Base-by-base conservation (phyloP, 1,140 invertebrate genomes). In the Drosophila insularis region DNA sequence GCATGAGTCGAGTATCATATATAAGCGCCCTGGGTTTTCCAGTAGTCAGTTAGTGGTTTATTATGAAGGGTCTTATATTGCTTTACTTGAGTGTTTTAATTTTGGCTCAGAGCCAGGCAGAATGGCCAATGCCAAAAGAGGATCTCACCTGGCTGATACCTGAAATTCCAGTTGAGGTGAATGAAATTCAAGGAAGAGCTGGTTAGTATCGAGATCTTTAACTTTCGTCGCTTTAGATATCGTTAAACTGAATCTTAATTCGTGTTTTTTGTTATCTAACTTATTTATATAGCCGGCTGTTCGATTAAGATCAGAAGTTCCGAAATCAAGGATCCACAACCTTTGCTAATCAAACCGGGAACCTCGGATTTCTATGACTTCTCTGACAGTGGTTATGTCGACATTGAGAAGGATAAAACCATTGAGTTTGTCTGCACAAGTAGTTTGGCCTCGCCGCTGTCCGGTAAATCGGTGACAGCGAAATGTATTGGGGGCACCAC, bases 341-440 rank as follows among this genome's bases (percentile, higher is more conserved):
- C 86, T 0, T 23, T 90, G 63, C 66, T 90, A 14, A 69, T 90
- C 19, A 75, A 76, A 64, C 69, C 86, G 1, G 86, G 81, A 35
- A 87, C 82, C 4, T 67, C 75, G 0, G 75, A 87, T 1, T 74
- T 90, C 19, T 81, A 53, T 58, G 74, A 69, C 2, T 86, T 77
- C 60, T 74, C 78, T 11, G 75, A 66, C 17, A 61, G 11, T 11
- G 85, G 85, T 27, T 43, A 67, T n/a, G 80, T 86, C 11, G 81
- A 80, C 21, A 68, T 90, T 19, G 86, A 23, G 0, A 23, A 74
- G 14, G 85, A 84, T 17, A 79, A 77, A 40, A 75, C 76, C 32
- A 79, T 89, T 11, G 85, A 89, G 32, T 85, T 90, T 54, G 59
- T 67, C 21, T 89, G 86, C 68, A 85, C 86, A 32, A 86, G 70